Conservation (phyloP, 1,140 invertebrate genomes). For the Euglossa dilemma region DNA sequence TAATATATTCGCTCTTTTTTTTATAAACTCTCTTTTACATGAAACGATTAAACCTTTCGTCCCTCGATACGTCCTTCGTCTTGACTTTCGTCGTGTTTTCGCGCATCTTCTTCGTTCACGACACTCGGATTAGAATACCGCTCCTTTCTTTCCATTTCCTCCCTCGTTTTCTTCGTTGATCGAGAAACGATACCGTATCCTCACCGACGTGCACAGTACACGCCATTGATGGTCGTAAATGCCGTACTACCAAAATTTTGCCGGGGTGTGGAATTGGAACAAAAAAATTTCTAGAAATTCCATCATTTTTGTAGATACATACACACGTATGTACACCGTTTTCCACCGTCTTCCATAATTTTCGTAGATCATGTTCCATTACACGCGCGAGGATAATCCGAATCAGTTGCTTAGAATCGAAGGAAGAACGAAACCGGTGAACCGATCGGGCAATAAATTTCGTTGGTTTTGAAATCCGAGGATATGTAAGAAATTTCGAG, state of each 20-base stretch:
- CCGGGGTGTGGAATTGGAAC: not conserved
- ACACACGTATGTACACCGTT: not conserved
- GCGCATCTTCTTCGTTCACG: slow-evolving; percentile 27
- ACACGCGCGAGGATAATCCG: no score
- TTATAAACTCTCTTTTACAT: slow-evolving; percentile 67
- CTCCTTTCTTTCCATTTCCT: not conserved
- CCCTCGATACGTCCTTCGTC: slow-evolving; percentile 53
- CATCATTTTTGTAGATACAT: no score
- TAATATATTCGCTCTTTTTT: slow-evolving; percentile 56
- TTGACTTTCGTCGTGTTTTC: slow-evolving; percentile 58
- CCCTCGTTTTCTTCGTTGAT: slow-evolving; percentile 17
- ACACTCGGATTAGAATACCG: not conserved
- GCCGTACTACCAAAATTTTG: slow-evolving; percentile 24
- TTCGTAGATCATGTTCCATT: not conserved
- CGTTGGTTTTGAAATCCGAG: not conserved
- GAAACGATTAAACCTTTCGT: slow-evolving; percentile 56
- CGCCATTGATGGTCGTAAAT: slow-evolving; percentile 44
- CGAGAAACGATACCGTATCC: slow-evolving; percentile 14
- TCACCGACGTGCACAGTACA: slow-evolving; percentile 43
- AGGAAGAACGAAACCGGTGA: not conserved
- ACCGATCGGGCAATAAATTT: not conserved
- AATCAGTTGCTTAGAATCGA: no score
- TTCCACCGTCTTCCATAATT: not conserved
- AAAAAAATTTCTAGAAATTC: not conserved
- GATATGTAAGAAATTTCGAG: slow-evolving; percentile 7